Conservation (phyloP, 2,113 vertebrate species). For the Trinectes maculatus region DNA sequence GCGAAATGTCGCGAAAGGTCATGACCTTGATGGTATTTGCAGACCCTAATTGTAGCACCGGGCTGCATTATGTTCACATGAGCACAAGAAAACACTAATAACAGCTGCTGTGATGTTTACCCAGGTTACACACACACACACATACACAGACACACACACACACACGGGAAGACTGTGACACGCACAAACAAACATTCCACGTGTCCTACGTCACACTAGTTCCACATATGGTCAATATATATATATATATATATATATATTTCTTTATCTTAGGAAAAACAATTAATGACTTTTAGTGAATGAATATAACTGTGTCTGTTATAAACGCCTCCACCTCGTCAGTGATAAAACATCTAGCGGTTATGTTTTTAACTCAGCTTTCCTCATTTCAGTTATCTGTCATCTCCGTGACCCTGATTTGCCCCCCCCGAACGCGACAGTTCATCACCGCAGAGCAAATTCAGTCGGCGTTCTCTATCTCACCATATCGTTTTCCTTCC, state of each 20-base stretch:
- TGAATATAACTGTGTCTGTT: too few species aligned
- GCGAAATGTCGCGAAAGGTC: too few species aligned
- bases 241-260: too few species aligned
- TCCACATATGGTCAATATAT: background rate
- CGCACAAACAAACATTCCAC: background rate
- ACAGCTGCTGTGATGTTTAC: conserved; percentile 31
- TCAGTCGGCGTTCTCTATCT: background rate
- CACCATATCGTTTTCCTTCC: conserved; percentile 22
- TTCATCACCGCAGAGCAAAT: conserved; percentile 19
- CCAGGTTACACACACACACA: conserved; percentile 4
- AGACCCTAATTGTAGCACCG: background rate
- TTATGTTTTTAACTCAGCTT: too few species aligned
- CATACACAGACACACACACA: background rate
- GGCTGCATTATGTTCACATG: conserved; percentile 33
- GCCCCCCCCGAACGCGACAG: background rate
- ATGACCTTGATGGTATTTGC: too few species aligned
- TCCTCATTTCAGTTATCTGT: too few species aligned
- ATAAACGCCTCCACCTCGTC: too few species aligned
- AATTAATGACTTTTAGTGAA: too few species aligned
- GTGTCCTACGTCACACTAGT: background rate
- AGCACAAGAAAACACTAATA: conserved; percentile 31
- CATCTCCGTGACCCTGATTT: conserved; percentile 11
- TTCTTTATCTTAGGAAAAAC: too few species aligned
- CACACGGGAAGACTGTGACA: too few species aligned
- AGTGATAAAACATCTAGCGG: too few species aligned